Conservation (phyloP, 2,797 vertebrate species). For the Benthosema pterotum region DNA sequence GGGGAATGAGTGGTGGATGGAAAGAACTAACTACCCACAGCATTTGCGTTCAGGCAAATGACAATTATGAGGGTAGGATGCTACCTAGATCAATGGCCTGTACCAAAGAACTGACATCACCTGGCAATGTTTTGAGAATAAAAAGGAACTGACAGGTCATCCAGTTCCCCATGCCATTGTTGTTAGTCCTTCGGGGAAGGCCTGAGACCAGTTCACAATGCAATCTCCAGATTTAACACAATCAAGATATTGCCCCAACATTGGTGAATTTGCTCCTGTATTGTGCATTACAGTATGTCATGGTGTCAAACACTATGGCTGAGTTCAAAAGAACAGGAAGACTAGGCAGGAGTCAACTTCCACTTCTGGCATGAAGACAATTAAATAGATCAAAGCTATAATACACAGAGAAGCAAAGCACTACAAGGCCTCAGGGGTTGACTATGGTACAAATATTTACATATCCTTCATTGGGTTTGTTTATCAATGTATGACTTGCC, state of each 20-base stretch:
- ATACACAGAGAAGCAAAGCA: constrained; percentile 38
- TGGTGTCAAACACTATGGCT: constrained; percentile 29
- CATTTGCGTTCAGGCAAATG: constrained; percentile 19
- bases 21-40: constrained; percentile 15
- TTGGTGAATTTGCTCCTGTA: constrained; percentile 11
- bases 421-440: constrained; percentile 49
- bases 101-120: constrained; percentile 1
- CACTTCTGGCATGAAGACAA: constrained; percentile 37
- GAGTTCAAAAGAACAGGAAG: constrained; percentile 49
- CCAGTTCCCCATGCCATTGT: constrained; percentile 11
- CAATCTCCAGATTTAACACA: neutral
- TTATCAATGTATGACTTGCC: constrained; percentile 23
- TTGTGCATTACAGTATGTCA: constrained; percentile 11
- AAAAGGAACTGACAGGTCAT: constrained; percentile 21
- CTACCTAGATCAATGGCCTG: neutral
- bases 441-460: constrained; percentile 61
- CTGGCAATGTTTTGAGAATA: constrained; percentile 2
- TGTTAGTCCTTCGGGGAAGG: constrained; percentile 4
- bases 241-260: constrained; percentile 23
- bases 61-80: neutral
- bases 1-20: constrained; percentile 18
- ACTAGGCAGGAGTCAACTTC: constrained; percentile 36
- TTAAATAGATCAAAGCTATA: constrained; percentile 29
- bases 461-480: constrained; percentile 49
- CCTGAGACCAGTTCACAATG: constrained; percentile 11